Evolutionary conservation across 2,888 invertebrate genomes (phyloP), one percentile per base, ranked within the genome.

Genomic region (Andrena chrysosceles): DNA sequence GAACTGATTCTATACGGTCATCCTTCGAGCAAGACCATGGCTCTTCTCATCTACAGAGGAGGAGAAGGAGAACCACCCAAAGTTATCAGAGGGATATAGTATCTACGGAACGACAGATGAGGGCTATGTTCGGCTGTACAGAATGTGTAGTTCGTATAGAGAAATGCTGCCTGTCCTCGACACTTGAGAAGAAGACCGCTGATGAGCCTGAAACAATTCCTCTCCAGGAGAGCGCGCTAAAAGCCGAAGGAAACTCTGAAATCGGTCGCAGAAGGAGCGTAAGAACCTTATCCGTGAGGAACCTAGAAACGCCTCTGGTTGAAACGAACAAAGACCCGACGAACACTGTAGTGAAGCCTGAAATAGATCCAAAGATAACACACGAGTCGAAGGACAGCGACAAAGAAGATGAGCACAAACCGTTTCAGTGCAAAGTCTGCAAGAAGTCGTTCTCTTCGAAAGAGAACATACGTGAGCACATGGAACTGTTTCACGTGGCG

Each of bases 371-470:
- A 54, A 0, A 20, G n/a, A 7, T 33, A 10, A 6, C 20, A 0
- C 16, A 8, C 0, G 0, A 10, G 10, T 2, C 1, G 2, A 1
- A 29, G 0, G 4, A 23, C 7, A 23, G 8, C 0, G 0, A 3
- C 1, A 10, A 31, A 8, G 1, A 2, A n/a, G 54, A 20, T 8
- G 6, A 16, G 16, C 6, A n/a, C 7, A 13, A 1, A 2, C 2
- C 2, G 4, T 77, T 77, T 26, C 7, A 5, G 3, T 88, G 88
- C 16, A 72, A 70, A 48, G 2, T 84, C 20, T 88, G 88, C 31
- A 29, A 76, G 1, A 48, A 70, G 13, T 31, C 1, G 0, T 87
- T 87, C 10, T 13, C 35, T 13, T 64, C 69, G 10, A 79, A 80
- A 20, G 20, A 64, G 16, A 48, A 60, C 2, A 29, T 60, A 42